Evolutionary conservation across 2,113 vertebrate species (phyloP), one percentile per base, ranked within the genome.

Genomic region (Takifugu bimaculatus): DNA sequence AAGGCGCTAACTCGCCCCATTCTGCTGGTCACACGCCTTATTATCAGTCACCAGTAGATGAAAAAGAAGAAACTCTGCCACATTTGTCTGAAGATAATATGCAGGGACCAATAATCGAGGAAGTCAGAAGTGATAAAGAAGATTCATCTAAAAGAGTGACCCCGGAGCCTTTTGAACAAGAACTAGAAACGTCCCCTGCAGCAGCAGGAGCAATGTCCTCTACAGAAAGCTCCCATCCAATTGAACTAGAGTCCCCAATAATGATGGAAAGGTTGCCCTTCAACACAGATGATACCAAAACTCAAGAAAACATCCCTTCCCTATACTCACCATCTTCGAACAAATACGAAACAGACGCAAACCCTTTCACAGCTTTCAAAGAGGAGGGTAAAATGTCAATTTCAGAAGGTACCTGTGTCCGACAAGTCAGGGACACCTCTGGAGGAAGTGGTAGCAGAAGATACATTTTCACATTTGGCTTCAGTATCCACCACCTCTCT

Each of bases 361-460:
- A 85, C 72, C 93, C 88, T 62, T 92, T 92, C 4, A 82, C 91
- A 27, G 88, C 89, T 5, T 91, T 94, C 63, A 97, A 98, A 88
- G 96, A 98, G 72, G 96, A 99, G 12, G 96, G 93, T 13, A 99
- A 97, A 89, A 98, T 99, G 96, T 97, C 96, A 1, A 97, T 98
- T 88, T 99, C 96, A 54, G 96, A 98, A 86, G 95, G 95, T 14
- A 98, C 95, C 2, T n/a, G 92, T 94, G 63, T 98, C 96, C 55
- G 96, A 99, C 81, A 97, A 94, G 67, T 98, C 95, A 63, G 94
- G 88, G 43, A 97, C 96, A 6, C 94, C 96, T 0, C 91, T 94
- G 4, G 96, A 97, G 65, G 96, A 99, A 57, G 94, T 92, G 32
- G 93, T 95, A 45, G 95, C 94, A 61, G 96, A 99, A 83, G 96